Base-by-base conservation (phyloP, 2,113 vertebrate species). In the Nannobrachium achirus region DNA sequence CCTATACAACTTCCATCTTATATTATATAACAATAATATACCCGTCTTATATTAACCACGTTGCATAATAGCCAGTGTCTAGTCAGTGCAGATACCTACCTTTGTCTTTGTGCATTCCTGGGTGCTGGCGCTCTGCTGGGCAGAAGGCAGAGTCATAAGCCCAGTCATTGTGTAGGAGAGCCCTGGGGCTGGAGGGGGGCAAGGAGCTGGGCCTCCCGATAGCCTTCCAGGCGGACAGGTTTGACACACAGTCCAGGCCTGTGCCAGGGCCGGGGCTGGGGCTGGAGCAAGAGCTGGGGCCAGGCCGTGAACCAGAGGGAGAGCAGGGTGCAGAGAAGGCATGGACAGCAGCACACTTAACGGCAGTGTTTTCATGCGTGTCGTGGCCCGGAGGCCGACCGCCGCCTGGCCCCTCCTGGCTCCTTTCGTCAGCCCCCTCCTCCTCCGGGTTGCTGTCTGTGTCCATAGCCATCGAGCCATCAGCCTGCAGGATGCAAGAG, bases 371-470 rank as follows among this genome's bases (percentile, higher is more conserved):
- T 39, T 79, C 82, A 0, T 11, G 46, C 0, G 72, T 39, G 73
- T 3, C 6, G 25, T 16, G 55, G 52, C 68, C 44, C 4, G 79
- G 85, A 68, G 87, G 88, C 9, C 78, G 78, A 49, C 83, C 49
- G 0, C 86, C 25, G 25, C 89, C 78, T 89, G 91, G 25, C 69
- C 87, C 90, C 1, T 92, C 92, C 60, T 69, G 85, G 63, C 90
- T 93, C 73, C 90, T 93, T 72, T 89, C 90, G 25, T 93, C 89
- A 0, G 84, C 89, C 41, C 73, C 88, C 64, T 92, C 92, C 65
- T 93, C 92, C 1, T 92, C 92, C 41, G 86, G 88, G 57, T 91
- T 92, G 65, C 89, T 92, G 76, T 92, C 90, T n/a, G 92, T 91
- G 71, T 93, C 90, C 60, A 92, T 90, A 4, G 86, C 84, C 69